Conservation (phyloP, 2,113 vertebrate species). For the Galemys pyrenaicus region DNA sequence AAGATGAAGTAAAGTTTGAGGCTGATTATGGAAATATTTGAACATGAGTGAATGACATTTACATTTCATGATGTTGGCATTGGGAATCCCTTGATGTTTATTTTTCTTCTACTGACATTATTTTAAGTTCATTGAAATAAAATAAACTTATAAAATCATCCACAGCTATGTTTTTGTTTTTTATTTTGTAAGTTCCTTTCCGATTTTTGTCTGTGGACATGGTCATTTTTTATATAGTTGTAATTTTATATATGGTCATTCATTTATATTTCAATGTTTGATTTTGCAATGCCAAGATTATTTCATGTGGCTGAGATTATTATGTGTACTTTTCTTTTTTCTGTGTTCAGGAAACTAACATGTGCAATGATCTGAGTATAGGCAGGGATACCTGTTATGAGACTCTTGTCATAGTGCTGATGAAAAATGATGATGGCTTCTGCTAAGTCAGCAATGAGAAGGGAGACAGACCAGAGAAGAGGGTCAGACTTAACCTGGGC, state of each 20-base stretch:
- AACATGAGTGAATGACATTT: neutral
- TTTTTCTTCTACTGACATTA: neutral
- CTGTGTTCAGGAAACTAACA: neutral
- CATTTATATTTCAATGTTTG: slow-evolving; percentile 30
- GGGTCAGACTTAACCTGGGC: too few relatives aligned
- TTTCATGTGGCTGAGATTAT: neutral
- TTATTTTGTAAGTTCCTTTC: neutral
- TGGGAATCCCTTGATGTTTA: neutral
- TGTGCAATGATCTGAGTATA: neutral
- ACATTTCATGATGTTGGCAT: neutral
- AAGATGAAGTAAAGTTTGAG: neutral
- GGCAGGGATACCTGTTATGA: neutral
- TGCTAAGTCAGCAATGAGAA: neutral
- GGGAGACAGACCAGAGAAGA: neutral
- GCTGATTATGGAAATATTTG: neutral
- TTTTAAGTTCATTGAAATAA: slow-evolving; percentile 38
- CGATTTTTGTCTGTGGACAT: neutral
- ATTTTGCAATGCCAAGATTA: neutral
- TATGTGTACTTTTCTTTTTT: neutral
- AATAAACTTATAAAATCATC: neutral
- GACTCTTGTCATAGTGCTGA: neutral
- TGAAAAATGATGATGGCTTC: neutral
- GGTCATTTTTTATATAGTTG: neutral
- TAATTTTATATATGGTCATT: neutral
- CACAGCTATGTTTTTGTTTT: neutral